Evolutionary conservation across 2,797 vertebrate genomes (phyloP).

Genomic region (Acanthiza pusilla): DNA sequence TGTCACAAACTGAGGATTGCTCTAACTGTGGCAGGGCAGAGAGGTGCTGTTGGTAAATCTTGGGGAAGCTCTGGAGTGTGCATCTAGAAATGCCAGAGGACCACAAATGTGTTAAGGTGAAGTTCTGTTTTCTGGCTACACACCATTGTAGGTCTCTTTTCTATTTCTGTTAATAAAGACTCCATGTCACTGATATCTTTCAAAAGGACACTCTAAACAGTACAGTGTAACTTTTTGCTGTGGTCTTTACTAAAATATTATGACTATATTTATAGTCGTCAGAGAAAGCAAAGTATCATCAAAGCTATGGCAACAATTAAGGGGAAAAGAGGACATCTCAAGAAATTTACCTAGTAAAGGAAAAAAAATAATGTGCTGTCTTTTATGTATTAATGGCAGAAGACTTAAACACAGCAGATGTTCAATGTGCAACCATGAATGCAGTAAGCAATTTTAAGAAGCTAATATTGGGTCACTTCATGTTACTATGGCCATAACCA

Average conservation of each 20-base stretch:
- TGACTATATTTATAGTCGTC: not conserved
- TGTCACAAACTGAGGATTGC: not conserved
- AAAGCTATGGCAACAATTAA: not conserved
- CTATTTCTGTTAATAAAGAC: not conserved
- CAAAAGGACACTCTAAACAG: not conserved
- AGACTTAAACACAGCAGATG: not conserved
- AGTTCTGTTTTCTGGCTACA: not conserved
- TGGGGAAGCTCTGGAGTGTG: not conserved
- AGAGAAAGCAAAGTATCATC: not conserved
- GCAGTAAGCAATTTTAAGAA: not conserved
- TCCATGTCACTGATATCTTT: not conserved
- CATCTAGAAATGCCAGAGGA: not conserved
- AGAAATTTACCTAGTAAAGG: not conserved
- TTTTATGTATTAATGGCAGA: not conserved
- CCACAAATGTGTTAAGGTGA: not conserved
- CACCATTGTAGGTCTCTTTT: not conserved
- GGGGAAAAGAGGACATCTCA: not conserved
- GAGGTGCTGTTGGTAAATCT: not conserved
- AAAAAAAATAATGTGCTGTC: not conserved
- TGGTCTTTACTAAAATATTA: not conserved
- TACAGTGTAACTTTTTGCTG: not conserved
- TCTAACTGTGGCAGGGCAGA: not conserved
- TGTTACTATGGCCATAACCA: not conserved
- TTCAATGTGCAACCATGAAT: not conserved
- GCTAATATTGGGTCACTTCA: not conserved